Base-by-base conservation (phyloP, 2,888 invertebrate genomes). In the Parnassius mnemosyne region DNA sequence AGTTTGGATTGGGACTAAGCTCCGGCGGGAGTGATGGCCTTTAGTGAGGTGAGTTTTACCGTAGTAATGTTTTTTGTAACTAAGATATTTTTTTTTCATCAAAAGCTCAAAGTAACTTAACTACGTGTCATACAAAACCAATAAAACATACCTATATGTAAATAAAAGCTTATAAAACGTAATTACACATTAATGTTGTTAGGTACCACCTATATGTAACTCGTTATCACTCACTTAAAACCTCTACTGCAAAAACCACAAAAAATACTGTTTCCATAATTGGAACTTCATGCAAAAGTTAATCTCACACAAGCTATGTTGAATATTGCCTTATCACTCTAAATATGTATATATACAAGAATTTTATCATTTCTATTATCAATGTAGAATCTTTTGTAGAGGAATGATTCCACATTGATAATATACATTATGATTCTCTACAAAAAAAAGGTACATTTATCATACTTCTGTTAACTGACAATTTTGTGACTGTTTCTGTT, bases 11-110 rank as follows among this genome's bases (percentile, higher is more conserved):
- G 88, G 87, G 88, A 85, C 89, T 86, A 86, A 91, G 85, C 85
- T 88, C 86, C 92, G 89, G 92, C 89, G 90, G 84, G 93, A 93
- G 92, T 92, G 83, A 95, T 95, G 95, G 94, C 95, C 94, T 95
- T 94, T 94, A 94, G 94, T 94, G 94, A 95, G 94, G 95, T 95
- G 86, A 93, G 93, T 90, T 72, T 75, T 71, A 77, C 69, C 64
- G 65, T 63, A 68, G 65, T 70, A 34, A 41, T 25, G 10, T 51
- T 68, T 65, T 66, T 65, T 68, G 69, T 60, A 55, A 55, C 43
- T 20, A 65, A 61, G 25, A 55, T 63, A 58, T 66, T 49, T 60
- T 52, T 63, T 65, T 65, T 65, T 61, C 54, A 43, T 34, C 54
- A 54, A 44, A 58, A 51, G 44, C 54, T 44, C 11, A 34, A 44